Base-by-base conservation (phyloP, 2,888 invertebrate genomes). In the Buathra laborator region DNA sequence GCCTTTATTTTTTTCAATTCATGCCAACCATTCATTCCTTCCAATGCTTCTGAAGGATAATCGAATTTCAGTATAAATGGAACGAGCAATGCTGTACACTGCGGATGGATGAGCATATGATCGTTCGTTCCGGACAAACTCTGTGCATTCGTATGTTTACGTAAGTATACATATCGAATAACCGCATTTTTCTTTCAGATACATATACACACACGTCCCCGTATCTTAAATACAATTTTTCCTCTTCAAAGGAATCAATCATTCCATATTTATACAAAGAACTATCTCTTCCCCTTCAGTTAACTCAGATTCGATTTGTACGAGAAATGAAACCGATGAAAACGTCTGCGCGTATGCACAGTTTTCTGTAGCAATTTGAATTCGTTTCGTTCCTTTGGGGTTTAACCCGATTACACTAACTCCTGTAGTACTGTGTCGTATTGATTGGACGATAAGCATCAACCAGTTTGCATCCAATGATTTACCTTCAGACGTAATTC, bases 401-500 rank as follows among this genome's bases (percentile, higher is more conserved):
- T 67, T 29, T n/a, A 48, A 68, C 48, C n/a, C 24, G 6, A 56
- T 16, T 32, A 3, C 48, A 14, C 19, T 6, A 77, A 77, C 46
- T 44, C 1, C 9, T 1, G 10, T n/a, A 29, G 62, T 64, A 48
- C 48, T 1, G 19, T 12, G 19, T 10, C 3, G 19, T 44, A 3
- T 14, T 14, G 9, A 5, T 43, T 16, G 14, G 12, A 14, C 59
- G 3, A 5, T 3, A 14, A 32, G 3, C 24, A 24, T 24, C 24
- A 62, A 7, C 56, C 37, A 24, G 74, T 64, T 75, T 74, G 44
- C 51, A 29, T n/a, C 62, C 70, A 70, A 78, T 68, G 48, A 37
- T 70, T 62, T 37, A 51, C n/a, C 67, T 24, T 68, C 72, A 68
- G 43, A 70, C 24, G 64, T 51, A 83, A 79, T 75, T 32, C 2